Percentiles rank a stretch among this genome's conserved stretches.
Evolutionary conservation across 2,888 invertebrate genomes (phyloP).

Genomic region (Polietes domitor): DNA sequence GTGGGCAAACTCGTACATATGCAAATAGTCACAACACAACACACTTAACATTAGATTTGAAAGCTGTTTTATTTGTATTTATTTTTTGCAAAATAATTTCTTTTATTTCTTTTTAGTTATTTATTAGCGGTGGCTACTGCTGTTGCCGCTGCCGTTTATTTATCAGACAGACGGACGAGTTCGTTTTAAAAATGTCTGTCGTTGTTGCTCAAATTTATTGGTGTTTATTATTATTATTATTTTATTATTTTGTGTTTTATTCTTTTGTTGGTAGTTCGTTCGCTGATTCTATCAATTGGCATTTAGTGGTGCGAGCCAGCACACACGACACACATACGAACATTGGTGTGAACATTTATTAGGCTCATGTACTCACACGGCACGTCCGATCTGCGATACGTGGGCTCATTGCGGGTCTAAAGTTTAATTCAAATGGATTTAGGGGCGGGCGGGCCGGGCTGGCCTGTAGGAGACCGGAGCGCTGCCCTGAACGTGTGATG

Average conservation of each 20-base stretch:
- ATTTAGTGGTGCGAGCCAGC: too few species aligned
- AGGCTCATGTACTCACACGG: background rate
- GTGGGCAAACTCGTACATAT: background rate
- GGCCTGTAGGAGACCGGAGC: background rate
- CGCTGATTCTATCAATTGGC: background rate
- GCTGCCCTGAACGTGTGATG: background rate
- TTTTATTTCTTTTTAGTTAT: conserved; percentile 24
- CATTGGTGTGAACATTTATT: too few species aligned
- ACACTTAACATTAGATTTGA: background rate
- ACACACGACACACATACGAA: too few species aligned
- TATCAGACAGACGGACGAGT: background rate
- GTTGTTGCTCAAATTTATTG: too few species aligned
- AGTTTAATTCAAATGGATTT: background rate
- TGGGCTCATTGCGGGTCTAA: background rate
- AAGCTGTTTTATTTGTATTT: background rate
- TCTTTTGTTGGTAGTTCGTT: background rate
- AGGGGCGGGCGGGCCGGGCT: background rate
- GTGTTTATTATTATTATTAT: conserved; percentile 46
- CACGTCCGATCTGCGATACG: background rate
- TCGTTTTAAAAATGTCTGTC: too few species aligned
- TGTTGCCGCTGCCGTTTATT: background rate
- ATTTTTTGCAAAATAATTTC: background rate
- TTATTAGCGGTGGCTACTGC: background rate
- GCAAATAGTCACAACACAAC: background rate
- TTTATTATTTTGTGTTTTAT: conserved; percentile 17